phyloP scores from a whole-genome alignment of 2,888 invertebrate genomes.

The Danaus chrysippus region DNA sequence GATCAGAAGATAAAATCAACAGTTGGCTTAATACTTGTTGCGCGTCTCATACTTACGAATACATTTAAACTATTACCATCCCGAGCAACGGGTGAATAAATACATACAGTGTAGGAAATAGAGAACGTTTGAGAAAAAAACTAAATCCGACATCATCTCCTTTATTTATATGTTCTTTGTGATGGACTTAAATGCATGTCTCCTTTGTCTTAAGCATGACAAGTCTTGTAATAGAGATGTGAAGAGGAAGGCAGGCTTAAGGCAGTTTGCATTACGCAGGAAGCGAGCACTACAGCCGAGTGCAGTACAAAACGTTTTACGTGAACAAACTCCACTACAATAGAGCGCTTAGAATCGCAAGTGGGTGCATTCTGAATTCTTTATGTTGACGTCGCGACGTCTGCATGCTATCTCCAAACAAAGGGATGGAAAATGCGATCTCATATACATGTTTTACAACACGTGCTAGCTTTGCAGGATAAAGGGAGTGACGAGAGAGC shows the following conservation, averaged over 20 bases:
- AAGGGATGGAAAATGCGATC: slow-evolving; percentile 16
- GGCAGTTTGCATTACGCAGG: slow-evolving; percentile 26
- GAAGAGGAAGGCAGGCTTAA: slow-evolving; percentile 26
- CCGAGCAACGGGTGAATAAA: slow-evolving; percentile 33
- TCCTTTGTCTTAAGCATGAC: neutral
- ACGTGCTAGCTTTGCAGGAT: neutral
- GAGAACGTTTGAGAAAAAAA: neutral
- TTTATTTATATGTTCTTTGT: slow-evolving; percentile 4
- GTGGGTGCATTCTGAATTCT: slow-evolving; percentile 32
- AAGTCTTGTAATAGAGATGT: slow-evolving; percentile 2
- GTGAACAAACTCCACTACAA: slow-evolving; percentile 29
- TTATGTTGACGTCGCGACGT: slow-evolving; percentile 23
- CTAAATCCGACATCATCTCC: neutral
- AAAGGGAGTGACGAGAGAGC: neutral
- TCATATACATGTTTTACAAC: slow-evolving; percentile 15
- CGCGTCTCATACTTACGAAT: slow-evolving; percentile 56
- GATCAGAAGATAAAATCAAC: slow-evolving; percentile 57
- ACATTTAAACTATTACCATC: slow-evolving; percentile 52
- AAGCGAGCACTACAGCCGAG: slow-evolving; percentile 26
- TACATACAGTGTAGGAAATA: slow-evolving; percentile 16
- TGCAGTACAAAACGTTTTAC: slow-evolving; percentile 29
- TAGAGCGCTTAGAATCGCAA: slow-evolving; percentile 28
- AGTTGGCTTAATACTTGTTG: slow-evolving; percentile 74
- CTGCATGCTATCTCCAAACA: slow-evolving; percentile 21
- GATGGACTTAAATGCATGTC: neutral